Percentiles rank a stretch among this genome's conserved stretches.
phyloP scores from a whole-genome alignment of 2,888 invertebrate species.

The Steromphala cineraria region DNA sequence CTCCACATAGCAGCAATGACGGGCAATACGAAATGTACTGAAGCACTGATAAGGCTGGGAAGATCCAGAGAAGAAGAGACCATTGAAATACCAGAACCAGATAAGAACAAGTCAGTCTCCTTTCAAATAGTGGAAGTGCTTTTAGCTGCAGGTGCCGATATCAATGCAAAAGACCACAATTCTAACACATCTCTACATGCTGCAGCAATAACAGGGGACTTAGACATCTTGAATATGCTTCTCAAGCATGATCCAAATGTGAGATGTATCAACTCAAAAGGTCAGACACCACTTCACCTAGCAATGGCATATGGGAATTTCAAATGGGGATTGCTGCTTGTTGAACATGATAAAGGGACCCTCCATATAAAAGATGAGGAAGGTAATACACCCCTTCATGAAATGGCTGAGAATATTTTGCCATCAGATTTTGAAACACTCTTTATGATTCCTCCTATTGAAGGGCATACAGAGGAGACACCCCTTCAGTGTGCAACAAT shows the following conservation, averaged over 20 bases:
- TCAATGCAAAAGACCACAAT: neutral
- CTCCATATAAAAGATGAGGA: neutral
- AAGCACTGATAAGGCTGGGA: too few relatives aligned
- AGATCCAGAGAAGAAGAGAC: too few relatives aligned
- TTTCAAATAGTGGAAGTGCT: too few relatives aligned
- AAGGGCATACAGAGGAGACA: too few relatives aligned
- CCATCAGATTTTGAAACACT: too few relatives aligned
- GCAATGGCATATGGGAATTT: neutral
- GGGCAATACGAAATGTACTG: too few relatives aligned
- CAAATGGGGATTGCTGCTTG: neutral
- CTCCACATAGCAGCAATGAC: too few relatives aligned
- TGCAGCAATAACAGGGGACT: neutral
- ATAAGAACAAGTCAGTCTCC: too few relatives aligned
- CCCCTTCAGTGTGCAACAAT: too few relatives aligned
- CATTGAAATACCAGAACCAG: too few relatives aligned
- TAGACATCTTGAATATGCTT: neutral
- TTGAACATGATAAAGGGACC: neutral
- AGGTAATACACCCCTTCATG: neutral
- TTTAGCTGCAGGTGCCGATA: neutral
- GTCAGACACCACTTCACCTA: neutral
- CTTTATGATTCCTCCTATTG: too few relatives aligned
- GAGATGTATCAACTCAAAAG: neutral
- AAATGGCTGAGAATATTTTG: too few relatives aligned
- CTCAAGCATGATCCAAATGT: neutral
- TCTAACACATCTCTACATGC: neutral